These are phyloP conservation scores for Anas capensis DNA, from an alignment of 2,797 vertebrate species.

Conservation along the genomic window DNA sequence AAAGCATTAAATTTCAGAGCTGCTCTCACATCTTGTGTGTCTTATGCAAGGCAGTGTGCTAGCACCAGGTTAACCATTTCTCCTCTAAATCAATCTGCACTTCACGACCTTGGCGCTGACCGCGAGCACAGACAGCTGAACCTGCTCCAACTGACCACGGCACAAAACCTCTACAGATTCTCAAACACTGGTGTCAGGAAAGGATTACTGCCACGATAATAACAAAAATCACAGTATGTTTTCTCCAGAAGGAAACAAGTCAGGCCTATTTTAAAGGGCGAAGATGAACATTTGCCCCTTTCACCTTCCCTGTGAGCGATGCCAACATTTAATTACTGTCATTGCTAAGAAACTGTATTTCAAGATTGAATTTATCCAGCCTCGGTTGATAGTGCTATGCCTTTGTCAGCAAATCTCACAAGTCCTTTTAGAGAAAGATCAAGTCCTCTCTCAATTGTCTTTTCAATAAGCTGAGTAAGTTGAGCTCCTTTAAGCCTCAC, in stretches of 20 bases:
- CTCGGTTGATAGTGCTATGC: constrained; percentile 18
- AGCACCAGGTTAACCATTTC: constrained; percentile 38
- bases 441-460: constrained; percentile 62
- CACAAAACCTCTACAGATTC: background rate
- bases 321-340: background rate
- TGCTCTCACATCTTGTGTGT: background rate
- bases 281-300: background rate
- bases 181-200: background rate
- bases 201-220: background rate
- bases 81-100: background rate
- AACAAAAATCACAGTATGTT: background rate
- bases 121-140: background rate
- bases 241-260: background rate
- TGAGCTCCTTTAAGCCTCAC: constrained; percentile 69
- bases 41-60: constrained; percentile 13
- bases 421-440: constrained; percentile 48
- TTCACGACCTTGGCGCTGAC: background rate
- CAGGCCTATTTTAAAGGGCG: background rate
- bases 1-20: constrained; percentile 52
- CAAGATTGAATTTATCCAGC: constrained; percentile 26
- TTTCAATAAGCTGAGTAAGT: constrained; percentile 65
- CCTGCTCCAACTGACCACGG: background rate
- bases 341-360: constrained; percentile 16
- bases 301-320: background rate
- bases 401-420: constrained; percentile 66